Evolutionary conservation across 2,888 invertebrate genomes (phyloP).

Genomic region (Macroteleia sp.): DNA sequence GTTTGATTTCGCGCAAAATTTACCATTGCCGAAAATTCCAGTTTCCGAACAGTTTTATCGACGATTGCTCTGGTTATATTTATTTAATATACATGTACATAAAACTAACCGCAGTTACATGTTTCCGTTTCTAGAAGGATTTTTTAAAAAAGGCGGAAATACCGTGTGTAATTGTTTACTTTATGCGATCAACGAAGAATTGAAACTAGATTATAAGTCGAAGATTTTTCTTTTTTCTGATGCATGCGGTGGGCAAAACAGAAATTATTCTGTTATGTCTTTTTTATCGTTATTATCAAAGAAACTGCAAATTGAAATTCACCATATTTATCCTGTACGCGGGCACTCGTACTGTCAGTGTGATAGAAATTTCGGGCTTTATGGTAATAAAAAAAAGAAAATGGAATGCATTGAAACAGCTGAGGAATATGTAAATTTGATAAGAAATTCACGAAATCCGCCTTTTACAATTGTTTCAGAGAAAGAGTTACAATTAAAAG

Average conservation of each 20-base stretch:
- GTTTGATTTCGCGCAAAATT: too few relatives aligned
- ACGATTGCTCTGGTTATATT: too few relatives aligned
- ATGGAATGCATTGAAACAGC: slow-evolving; percentile 29
- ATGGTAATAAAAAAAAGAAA: slow-evolving; percentile 30
- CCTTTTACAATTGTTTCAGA: slow-evolving; percentile 18
- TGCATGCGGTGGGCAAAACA: slow-evolving; percentile 11
- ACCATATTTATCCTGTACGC: slow-evolving; percentile 50
- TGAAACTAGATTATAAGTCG: too few relatives aligned
- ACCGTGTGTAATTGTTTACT: too few relatives aligned
- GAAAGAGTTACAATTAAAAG: neutral
- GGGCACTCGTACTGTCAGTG: slow-evolving; percentile 39
- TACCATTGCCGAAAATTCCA: too few relatives aligned
- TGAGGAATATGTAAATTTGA: slow-evolving; percentile 31
- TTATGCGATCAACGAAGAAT: too few relatives aligned
- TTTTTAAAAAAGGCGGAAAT: too few relatives aligned
- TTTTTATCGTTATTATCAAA: neutral
- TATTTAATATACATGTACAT: too few relatives aligned
- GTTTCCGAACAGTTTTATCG: too few relatives aligned
- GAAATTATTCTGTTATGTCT: neutral
- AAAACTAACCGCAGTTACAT: too few relatives aligned
- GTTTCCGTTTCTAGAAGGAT: too few relatives aligned
- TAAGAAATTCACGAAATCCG: slow-evolving; percentile 27
- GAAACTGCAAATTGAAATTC: neutral
- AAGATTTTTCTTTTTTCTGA: too few relatives aligned
- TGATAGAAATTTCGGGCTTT: slow-evolving; percentile 25